Conservation (phyloP, 2,797 vertebrate genomes). For the Margarornis squamiger region DNA sequence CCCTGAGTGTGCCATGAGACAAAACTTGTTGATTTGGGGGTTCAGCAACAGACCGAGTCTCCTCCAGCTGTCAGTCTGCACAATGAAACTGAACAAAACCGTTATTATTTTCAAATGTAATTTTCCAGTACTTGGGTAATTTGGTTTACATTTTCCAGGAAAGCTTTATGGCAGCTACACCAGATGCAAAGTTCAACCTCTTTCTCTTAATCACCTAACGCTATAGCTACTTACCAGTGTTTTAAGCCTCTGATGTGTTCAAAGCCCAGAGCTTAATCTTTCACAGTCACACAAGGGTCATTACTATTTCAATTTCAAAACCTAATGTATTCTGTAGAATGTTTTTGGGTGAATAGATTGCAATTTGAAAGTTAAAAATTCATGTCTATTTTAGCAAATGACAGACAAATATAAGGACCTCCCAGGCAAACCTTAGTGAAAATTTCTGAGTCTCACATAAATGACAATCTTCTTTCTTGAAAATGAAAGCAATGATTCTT, state of each 20-base stretch:
- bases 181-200: constrained; percentile 38
- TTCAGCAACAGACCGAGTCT: neutral
- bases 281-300: constrained; percentile 17
- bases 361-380: neutral
- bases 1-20: neutral
- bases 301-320: constrained; percentile 42
- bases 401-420: neutral
- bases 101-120: constrained; percentile 38
- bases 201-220: neutral
- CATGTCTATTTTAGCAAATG: neutral
- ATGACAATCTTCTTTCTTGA: constrained; percentile 37
- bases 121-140: constrained; percentile 36
- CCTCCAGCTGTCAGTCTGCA: constrained; percentile 36
- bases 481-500: constrained; percentile 48
- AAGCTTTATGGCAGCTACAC: constrained; percentile 8
- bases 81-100: constrained; percentile 4
- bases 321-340: neutral
- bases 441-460: constrained; percentile 42
- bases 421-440: constrained; percentile 41
- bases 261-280: constrained; percentile 30
- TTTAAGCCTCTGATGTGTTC: constrained; percentile 22
- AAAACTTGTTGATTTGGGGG: constrained; percentile 53
- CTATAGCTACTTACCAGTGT: neutral
- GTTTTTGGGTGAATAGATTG: constrained; percentile 7
- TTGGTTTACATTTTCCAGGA: constrained; percentile 52